These are phyloP conservation scores for Parus major DNA, from an alignment of 2,113 vertebrate genomes.

Conservation along the genomic window DNA sequence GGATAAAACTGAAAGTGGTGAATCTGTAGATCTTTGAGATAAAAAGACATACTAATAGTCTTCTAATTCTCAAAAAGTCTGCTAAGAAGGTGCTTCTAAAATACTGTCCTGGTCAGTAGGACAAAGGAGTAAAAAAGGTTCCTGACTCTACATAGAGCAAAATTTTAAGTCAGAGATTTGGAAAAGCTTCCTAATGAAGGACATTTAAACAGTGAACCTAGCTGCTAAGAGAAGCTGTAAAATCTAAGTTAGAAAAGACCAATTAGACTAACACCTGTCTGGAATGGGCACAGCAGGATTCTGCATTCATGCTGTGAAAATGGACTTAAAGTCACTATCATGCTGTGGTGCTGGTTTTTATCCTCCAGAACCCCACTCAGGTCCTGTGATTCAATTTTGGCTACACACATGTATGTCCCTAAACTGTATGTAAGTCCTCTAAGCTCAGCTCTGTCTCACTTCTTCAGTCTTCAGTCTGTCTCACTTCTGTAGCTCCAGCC, in stretches of 20 bases:
- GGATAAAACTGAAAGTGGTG: background rate
- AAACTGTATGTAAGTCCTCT: background rate
- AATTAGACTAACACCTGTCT: constrained; percentile 44
- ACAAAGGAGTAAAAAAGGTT: background rate
- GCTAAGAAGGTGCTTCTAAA: background rate
- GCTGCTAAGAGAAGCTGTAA: background rate
- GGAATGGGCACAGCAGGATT: background rate
- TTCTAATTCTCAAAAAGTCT: background rate
- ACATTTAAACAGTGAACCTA: background rate
- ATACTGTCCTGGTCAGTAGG: background rate
- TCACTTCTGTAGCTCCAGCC: background rate
- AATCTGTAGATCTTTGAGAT: background rate
- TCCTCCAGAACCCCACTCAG: background rate
- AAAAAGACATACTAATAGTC: background rate
- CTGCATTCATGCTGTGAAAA: background rate
- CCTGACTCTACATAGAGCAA: background rate
- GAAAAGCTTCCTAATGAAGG: constrained; percentile 5
- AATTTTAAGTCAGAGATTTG: background rate
- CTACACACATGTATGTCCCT: background rate
- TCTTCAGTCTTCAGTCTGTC: background rate
- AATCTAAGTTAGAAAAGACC: background rate
- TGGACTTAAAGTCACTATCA: background rate
- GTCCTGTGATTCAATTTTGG: background rate
- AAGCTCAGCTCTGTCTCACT: background rate
- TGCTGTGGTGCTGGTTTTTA: background rate